Base-by-base conservation (phyloP, 64 coral and sea anemone species). In the Montipora capricornis region DNA sequence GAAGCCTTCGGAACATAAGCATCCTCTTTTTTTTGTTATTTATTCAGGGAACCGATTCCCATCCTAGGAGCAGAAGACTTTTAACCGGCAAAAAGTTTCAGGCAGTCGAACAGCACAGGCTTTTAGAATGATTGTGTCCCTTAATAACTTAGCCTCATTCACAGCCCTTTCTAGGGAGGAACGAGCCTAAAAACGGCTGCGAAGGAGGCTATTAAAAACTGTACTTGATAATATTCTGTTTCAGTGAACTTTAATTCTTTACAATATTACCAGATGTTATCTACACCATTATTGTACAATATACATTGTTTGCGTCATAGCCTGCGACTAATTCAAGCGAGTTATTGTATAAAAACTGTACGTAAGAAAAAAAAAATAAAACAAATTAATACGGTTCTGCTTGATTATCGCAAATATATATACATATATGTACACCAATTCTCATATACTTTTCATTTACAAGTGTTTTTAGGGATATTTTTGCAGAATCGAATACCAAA, bases 251-350 rank as follows among this genome's bases (percentile, higher is more conserved):
- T 84, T 44, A 84, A 66, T 68, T 68, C 37, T 47, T 84, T 68
- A 68, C 24, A 67, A 84, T 84, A 62, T 47, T 44, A 84, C 13
- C 59, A 29, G 62, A 84, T 84, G 59, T 62, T 84, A 47, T 84
- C 81, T 84, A 84, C 37, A 37, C 2, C 81, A 47, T 4, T 84
- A 84, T 84, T 47, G 5, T 84, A 84, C 81, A 84, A 84, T 69
- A 84, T 84, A 84, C 24, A 68, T 71, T 86, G 50, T 10, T 84
- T 68, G 11, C 49, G 46, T n/a, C 37, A 71, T 9, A 1, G 26
- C 53, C 62, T 71, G 66, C 22, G 19, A 73, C 44, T 70, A 45
- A 48, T 73, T 51, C 7, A 86, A 70, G 62, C 82, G 17, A 73
- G 64, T 46, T 86, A 5, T 86, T 47, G 17, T 73, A 86, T 71